phyloP scores from a whole-genome alignment of 2,113 vertebrate genomes.

The Trichomycterus rosablanca region DNA sequence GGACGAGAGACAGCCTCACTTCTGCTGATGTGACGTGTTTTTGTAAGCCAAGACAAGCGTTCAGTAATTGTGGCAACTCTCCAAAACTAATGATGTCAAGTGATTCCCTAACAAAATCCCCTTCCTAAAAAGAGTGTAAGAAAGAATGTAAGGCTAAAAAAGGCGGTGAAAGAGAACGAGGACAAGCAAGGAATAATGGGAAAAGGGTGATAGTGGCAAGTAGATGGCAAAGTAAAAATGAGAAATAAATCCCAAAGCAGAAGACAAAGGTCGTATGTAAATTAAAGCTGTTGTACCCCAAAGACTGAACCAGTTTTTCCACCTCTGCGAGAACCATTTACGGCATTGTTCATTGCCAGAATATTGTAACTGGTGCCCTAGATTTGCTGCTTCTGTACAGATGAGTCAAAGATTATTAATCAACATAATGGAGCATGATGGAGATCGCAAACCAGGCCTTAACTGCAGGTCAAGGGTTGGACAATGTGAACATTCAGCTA shows the following conservation, averaged over 20 bases:
- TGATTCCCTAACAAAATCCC: constrained; percentile 67
- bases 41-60: constrained; percentile 67
- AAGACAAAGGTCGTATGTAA: constrained; percentile 39
- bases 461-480: constrained; percentile 72
- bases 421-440: constrained; percentile 75
- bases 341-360: constrained; percentile 63
- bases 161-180: constrained; percentile 3
- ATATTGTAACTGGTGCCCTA: constrained; percentile 76
- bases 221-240: constrained; percentile 35
- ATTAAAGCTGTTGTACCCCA: constrained; percentile 36
- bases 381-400: constrained; percentile 62
- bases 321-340: constrained; percentile 64
- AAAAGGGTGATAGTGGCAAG: constrained; percentile 24
- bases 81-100: constrained; percentile 76
- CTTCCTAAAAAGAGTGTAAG: constrained; percentile 60
- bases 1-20: constrained; percentile 55
- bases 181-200: constrained; percentile 36
- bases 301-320: constrained; percentile 39
- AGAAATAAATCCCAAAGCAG: constrained; percentile 20
- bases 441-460: constrained; percentile 61
- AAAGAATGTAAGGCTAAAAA: constrained; percentile 35
- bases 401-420: constrained; percentile 72
- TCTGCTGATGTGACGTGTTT: constrained; percentile 66
- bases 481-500: constrained; percentile 82
- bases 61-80: constrained; percentile 66